Conservation (phyloP, 2,888 invertebrate species). For the Celastrina argiolus region DNA sequence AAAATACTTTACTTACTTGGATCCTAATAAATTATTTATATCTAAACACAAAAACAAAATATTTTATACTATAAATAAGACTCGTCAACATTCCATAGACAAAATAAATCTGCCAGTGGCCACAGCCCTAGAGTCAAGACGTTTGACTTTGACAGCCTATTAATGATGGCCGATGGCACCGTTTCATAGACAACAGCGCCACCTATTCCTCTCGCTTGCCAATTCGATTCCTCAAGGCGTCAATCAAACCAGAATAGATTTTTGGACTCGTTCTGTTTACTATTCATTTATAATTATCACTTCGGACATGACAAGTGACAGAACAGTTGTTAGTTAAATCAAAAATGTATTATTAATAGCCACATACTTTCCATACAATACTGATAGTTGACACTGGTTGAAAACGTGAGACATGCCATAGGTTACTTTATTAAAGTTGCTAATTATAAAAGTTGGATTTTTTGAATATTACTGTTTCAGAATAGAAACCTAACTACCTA, state of each 20-base stretch:
- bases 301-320: slow-evolving; percentile 32
- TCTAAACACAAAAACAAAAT: not conserved
- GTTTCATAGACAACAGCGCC: slow-evolving; percentile 37
- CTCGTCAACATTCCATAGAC: not conserved
- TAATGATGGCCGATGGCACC: slow-evolving; percentile 44
- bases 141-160: slow-evolving; percentile 47
- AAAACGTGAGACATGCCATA: not conserved
- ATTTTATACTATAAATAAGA: not conserved
- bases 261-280: slow-evolving; percentile 34
- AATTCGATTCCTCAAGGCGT: slow-evolving; percentile 44
- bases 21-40: too few species aligned
- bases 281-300: slow-evolving; percentile 35
- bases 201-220: slow-evolving; percentile 42
- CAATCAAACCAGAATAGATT: slow-evolving; percentile 39
- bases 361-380: slow-evolving; percentile 7
- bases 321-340: slow-evolving; percentile 21
- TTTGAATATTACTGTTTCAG: not conserved
- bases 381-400: not conserved
- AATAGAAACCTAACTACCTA: not conserved
- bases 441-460: not conserved
- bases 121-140: slow-evolving; percentile 31
- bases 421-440: too few species aligned
- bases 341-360: slow-evolving; percentile 1
- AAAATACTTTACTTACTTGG: too few species aligned
- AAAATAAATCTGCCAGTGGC: slow-evolving; percentile 13